phyloP scores from a whole-genome alignment of 2,888 invertebrate genomes.

The Latrodectus elegans region DNA sequence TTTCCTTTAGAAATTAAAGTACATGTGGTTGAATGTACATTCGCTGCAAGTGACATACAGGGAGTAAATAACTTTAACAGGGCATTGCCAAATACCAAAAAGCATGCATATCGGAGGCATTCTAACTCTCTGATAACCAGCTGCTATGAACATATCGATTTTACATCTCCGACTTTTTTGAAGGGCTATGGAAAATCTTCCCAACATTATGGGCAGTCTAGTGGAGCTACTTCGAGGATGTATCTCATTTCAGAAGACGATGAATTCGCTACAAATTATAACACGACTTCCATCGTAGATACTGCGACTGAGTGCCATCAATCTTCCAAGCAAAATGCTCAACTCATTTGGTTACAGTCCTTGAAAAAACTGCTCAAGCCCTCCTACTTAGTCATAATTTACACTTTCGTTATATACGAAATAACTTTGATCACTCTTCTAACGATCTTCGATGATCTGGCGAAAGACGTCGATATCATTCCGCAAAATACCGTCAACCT shows the following conservation, averaged over 20 bases:
- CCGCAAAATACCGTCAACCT: neutral
- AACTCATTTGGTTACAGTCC: neutral
- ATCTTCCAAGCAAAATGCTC: neutral
- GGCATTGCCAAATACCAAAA: neutral
- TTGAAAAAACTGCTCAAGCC: slow-evolving; percentile 4
- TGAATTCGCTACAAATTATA: neutral
- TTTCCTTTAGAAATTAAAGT: slow-evolving; percentile 44
- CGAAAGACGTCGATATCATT: neutral
- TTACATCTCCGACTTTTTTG: slow-evolving; percentile 11
- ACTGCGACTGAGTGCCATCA: neutral
- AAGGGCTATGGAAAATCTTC: slow-evolving; percentile 7
- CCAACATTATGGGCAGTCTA: neutral
- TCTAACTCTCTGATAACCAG: slow-evolving; percentile 30
- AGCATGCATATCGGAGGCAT: slow-evolving; percentile 18
- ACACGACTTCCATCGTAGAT: neutral
- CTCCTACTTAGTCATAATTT: slow-evolving; percentile 8
- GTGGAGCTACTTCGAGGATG: slow-evolving; percentile 10
- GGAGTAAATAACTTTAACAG: neutral
- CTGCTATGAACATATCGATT: slow-evolving; percentile 30
- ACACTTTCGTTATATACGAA: slow-evolving; percentile 21
- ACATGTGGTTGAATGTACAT: slow-evolving; percentile 45
- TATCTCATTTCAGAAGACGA: slow-evolving; percentile 34
- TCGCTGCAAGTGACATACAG: slow-evolving; percentile 9
- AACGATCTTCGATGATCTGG: slow-evolving; percentile 24
- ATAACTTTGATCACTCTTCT: slow-evolving; percentile 20